Percentiles rank a stretch among this genome's conserved stretches.
These are phyloP conservation scores for Calliscelio sp. DNA, from an alignment of 2,888 invertebrate species.

Conservation along the genomic window DNA sequence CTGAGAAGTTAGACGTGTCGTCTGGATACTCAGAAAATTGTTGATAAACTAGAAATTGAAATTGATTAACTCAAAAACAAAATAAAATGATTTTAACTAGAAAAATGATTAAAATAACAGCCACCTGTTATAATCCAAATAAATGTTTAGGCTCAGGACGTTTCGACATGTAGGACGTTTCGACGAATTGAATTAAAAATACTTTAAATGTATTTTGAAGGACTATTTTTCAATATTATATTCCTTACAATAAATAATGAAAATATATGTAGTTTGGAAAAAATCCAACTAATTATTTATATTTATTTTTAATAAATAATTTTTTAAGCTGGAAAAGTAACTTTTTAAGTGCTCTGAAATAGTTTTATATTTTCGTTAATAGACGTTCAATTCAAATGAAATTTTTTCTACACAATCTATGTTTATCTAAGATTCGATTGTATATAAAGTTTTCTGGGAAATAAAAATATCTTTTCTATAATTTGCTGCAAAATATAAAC, in stretches of 20 bases:
- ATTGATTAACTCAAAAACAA: too few species aligned
- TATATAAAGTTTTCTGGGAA: background rate
- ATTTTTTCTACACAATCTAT: background rate
- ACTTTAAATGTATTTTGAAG: constrained; percentile 5
- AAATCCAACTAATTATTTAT: background rate
- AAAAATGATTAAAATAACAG: too few species aligned
- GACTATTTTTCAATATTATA: constrained; percentile 12
- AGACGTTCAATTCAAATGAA: background rate
- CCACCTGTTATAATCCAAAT: too few species aligned
- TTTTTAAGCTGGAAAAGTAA: constrained; percentile 1
- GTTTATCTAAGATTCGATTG: constrained; percentile 1
- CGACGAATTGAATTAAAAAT: constrained; percentile 26
- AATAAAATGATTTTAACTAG: too few species aligned
- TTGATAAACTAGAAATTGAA: too few species aligned
- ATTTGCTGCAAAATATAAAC: background rate
- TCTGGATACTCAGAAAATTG: too few species aligned
- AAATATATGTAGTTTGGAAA: background rate
- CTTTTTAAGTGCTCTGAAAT: background rate
- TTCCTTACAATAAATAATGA: constrained; percentile 8
- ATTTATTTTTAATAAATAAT: background rate
- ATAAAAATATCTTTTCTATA: background rate
- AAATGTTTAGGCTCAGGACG: constrained; percentile 7
- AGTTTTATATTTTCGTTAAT: background rate
- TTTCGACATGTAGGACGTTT: constrained; percentile 5
- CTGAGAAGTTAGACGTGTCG: too few species aligned